Evolutionary conservation across 2,888 invertebrate genomes (phyloP).

Genomic region (Rhagonycha lutea): DNA sequence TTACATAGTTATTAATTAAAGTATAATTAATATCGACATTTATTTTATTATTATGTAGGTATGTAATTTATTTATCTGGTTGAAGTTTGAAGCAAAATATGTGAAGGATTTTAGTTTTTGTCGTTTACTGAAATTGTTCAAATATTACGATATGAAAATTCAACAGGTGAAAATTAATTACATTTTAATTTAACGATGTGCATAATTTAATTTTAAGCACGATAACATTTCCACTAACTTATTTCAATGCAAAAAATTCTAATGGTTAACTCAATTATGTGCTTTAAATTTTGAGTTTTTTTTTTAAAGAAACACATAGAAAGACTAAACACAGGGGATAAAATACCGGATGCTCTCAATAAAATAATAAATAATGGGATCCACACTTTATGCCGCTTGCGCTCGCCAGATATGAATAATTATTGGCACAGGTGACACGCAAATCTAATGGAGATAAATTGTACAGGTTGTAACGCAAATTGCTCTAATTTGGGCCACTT

Average conservation of each 20-base stretch:
- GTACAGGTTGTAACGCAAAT: too few relatives aligned
- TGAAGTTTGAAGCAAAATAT: not conserved
- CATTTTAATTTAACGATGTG: conserved; percentile 19
- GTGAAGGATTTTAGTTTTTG: not conserved
- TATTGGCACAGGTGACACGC: too few relatives aligned
- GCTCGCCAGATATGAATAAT: too few relatives aligned
- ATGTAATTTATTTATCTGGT: not conserved
- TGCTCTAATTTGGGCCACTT: too few relatives aligned
- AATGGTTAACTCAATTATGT: not conserved
- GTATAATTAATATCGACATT: not conserved
- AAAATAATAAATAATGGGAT: not conserved
- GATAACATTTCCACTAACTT: not conserved
- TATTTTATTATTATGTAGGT: too few relatives aligned
- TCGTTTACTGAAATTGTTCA: not conserved
- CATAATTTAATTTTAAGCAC: conserved; percentile 17
- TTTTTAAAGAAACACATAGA: too few relatives aligned
- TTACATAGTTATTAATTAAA: not conserved
- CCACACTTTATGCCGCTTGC: too few relatives aligned
- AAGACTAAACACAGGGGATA: too few relatives aligned
- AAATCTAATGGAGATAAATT: too few relatives aligned
- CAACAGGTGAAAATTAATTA: conserved; percentile 26
- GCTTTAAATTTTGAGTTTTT: not conserved
- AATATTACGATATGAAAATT: conserved; percentile 6
- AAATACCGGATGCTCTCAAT: too few relatives aligned
- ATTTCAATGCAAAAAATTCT: not conserved